A percentile compares a stretch with the other conserved stretches of the same genome.
Evolutionary conservation across 2,113 vertebrate genomes (phyloP).

Genomic region (Lichenostomus cassidix): DNA sequence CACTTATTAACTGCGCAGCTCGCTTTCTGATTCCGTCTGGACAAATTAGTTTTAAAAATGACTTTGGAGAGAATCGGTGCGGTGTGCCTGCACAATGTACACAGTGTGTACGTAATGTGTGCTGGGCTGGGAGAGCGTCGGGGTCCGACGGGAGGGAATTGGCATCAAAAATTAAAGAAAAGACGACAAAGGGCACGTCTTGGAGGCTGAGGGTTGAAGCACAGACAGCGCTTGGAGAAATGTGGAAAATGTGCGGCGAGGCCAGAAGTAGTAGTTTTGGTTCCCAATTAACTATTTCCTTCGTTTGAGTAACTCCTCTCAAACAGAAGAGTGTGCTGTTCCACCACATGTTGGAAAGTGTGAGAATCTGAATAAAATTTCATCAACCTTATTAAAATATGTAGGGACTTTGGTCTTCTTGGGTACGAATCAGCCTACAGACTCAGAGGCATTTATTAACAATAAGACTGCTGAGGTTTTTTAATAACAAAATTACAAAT

Average conservation of each 20-base stretch:
- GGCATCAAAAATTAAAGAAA: background rate
- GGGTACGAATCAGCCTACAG: slow-evolving; percentile 75
- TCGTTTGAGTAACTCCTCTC: slow-evolving; percentile 78
- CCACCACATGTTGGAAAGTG: slow-evolving; percentile 78
- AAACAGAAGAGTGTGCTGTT: slow-evolving; percentile 87
- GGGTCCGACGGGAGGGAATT: background rate
- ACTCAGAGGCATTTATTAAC: slow-evolving; percentile 77
- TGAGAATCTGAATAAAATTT: slow-evolving; percentile 76
- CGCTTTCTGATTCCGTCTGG: slow-evolving; percentile 21
- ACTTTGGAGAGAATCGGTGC: slow-evolving; percentile 12
- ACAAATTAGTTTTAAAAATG: slow-evolving; percentile 49
- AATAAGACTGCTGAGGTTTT: slow-evolving; percentile 76
- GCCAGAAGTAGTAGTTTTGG: slow-evolving; percentile 62
- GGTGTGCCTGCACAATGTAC: background rate
- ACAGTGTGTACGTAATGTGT: background rate
- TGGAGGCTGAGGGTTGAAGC: background rate
- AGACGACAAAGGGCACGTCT: slow-evolving; percentile 14
- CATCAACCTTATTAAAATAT: slow-evolving; percentile 79
- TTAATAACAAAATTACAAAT: slow-evolving; percentile 84
- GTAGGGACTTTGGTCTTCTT: slow-evolving; percentile 74
- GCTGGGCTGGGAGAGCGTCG: background rate
- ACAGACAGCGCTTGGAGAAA: slow-evolving; percentile 14
- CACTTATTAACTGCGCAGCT: slow-evolving; percentile 43
- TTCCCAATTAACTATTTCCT: slow-evolving; percentile 74
- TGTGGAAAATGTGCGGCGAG: slow-evolving; percentile 37